phyloP scores from a whole-genome alignment of 2,797 vertebrate genomes.

The Perodicticus potto region DNA sequence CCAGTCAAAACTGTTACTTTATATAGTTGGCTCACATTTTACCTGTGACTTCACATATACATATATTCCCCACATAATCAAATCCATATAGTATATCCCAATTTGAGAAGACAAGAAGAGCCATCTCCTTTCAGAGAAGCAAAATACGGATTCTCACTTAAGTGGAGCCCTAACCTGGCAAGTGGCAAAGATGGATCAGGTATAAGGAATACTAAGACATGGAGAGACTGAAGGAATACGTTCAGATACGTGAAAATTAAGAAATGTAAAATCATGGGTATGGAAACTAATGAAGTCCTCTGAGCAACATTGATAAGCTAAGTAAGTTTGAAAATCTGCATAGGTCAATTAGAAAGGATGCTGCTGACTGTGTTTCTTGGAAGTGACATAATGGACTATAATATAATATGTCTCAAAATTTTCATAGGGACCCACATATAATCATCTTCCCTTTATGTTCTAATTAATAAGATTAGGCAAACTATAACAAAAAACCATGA shows the following conservation, averaged over 20 bases:
- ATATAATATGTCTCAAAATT: no score
- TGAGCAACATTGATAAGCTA: no score
- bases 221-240: background rate
- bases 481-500: background rate
- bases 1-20: background rate
- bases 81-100: background rate
- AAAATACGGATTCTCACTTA: slow-evolving; percentile 10
- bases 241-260: no score
- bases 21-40: background rate
- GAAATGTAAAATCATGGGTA: no score
- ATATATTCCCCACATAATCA: background rate
- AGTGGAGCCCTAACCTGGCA: background rate
- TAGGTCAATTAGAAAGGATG: no score
- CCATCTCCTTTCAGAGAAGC: background rate
- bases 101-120: slow-evolving; percentile 37
- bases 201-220: background rate
- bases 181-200: slow-evolving; percentile 6
- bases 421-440: background rate
- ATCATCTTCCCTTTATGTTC: background rate
- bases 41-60: background rate
- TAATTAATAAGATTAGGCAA: slow-evolving; percentile 37
- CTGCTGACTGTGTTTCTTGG: no score
- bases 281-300: no score
- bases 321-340: no score
- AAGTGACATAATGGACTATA: no score